phyloP scores from a whole-genome alignment of 2,888 invertebrate genomes.

The Fissipunctia ypsillon region DNA sequence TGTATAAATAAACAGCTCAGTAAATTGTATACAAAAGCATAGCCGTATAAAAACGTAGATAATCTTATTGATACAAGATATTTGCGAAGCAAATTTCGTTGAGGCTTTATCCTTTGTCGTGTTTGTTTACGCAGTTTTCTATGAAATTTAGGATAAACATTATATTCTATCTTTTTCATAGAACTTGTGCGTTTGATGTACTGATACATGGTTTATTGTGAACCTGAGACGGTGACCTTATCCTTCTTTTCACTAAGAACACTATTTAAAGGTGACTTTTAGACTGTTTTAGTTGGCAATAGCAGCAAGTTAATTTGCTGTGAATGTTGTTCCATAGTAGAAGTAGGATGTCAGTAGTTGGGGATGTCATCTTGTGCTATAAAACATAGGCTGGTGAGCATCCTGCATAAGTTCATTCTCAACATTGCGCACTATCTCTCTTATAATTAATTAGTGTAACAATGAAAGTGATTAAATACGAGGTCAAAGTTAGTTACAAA shows the following conservation, averaged over 20 bases:
- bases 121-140: conserved; percentile 16
- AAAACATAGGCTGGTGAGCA: neutral
- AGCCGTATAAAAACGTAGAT: conserved; percentile 67
- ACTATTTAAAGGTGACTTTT: neutral
- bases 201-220: neutral
- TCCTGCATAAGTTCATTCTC: neutral
- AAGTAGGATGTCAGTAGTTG: neutral
- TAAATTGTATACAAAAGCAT: conserved; percentile 68
- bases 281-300: neutral
- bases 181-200: conserved; percentile 26
- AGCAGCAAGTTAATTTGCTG: neutral
- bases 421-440: neutral
- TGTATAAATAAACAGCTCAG: conserved; percentile 62
- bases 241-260: neutral
- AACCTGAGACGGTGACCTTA: neutral
- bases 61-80: conserved; percentile 70
- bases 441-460: neutral
- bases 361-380: neutral
- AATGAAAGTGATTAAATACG: conserved; percentile 5
- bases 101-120: conserved; percentile 54
- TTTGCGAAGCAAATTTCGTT: conserved; percentile 60
- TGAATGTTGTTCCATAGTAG: neutral
- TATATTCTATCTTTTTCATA: conserved; percentile 32
- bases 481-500: conserved; percentile 18
- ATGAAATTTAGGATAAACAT: conserved; percentile 27